Conservation (phyloP, 2,888 invertebrate species). For the Rhagophthalmus giganteus region DNA sequence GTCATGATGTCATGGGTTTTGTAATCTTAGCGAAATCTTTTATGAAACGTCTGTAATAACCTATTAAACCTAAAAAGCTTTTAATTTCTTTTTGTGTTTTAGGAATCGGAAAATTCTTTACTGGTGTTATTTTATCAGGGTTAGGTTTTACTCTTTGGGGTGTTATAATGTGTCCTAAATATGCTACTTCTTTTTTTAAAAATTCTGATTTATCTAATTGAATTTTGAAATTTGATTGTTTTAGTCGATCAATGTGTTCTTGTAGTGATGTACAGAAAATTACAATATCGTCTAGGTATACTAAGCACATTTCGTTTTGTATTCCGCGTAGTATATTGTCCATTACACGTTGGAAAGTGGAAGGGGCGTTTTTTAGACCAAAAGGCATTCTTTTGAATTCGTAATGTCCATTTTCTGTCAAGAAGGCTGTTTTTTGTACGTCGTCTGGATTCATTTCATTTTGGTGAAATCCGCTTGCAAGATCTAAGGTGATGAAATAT, state of each 20-base stretch:
- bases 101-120: too few species aligned
- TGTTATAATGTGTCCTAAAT: slow-evolving; percentile 9
- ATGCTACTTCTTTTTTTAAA: background rate
- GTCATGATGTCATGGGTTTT: too few species aligned
- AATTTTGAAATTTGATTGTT: too few species aligned
- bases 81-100: too few species aligned
- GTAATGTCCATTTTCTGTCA: slow-evolving; percentile 40
- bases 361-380: slow-evolving; percentile 48
- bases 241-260: slow-evolving; percentile 1
- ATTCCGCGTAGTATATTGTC: slow-evolving; percentile 30
- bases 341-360: too few species aligned
- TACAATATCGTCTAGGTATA: slow-evolving; percentile 13
- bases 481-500: slow-evolving; percentile 44
- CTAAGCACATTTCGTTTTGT: slow-evolving; percentile 7
- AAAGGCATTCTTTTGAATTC: slow-evolving; percentile 45
- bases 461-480: too few species aligned
- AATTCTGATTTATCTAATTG: too few species aligned
- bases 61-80: too few species aligned
- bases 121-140: slow-evolving; percentile 1
- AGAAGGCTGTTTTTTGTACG: slow-evolving; percentile 43
- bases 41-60: too few species aligned
- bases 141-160: background rate
- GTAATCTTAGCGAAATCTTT: too few species aligned
- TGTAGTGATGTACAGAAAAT: slow-evolving; percentile 2
- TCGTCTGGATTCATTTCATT: too few species aligned